phyloP scores from a whole-genome alignment of 2,113 vertebrate species.

The Cryptotis parvus region DNA sequence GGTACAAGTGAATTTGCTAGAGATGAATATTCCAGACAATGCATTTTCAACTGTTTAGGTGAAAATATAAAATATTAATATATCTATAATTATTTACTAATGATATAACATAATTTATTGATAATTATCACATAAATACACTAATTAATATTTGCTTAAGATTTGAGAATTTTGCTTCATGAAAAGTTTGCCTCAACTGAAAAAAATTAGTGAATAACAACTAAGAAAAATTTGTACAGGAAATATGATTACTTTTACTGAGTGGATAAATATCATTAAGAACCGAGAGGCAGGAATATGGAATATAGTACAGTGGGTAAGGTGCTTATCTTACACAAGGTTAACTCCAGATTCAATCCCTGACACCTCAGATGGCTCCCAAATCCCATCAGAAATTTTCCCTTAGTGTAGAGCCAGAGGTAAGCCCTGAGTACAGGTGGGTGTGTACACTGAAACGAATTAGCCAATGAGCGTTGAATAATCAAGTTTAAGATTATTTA shows the following conservation, averaged over 20 bases:
- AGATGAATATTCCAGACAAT: neutral
- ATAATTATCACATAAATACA: neutral
- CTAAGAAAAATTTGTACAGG: neutral
- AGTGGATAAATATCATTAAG: neutral
- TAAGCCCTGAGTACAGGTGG: no score
- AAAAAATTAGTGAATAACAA: constrained; percentile 19
- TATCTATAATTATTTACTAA: no score
- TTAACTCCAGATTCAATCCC: no score
- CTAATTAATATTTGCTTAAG: neutral
- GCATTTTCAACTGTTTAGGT: neutral
- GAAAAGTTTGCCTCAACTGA: neutral
- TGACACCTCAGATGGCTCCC: no score
- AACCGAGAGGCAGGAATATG: neutral
- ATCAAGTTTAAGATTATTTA: neutral
- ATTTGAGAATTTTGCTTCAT: neutral
- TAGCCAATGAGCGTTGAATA: neutral
- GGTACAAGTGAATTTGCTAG: neutral
- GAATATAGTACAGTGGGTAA: no score
- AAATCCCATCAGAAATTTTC: no score
- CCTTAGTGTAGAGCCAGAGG: no score
- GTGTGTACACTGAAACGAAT: neutral
- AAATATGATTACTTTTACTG: neutral
- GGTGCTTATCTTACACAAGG: no score
- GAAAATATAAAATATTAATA: neutral
- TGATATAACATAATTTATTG: no score